These are phyloP conservation scores for Gadus macrocephalus DNA, from an alignment of 2,113 vertebrate species.

Conservation along the genomic window DNA sequence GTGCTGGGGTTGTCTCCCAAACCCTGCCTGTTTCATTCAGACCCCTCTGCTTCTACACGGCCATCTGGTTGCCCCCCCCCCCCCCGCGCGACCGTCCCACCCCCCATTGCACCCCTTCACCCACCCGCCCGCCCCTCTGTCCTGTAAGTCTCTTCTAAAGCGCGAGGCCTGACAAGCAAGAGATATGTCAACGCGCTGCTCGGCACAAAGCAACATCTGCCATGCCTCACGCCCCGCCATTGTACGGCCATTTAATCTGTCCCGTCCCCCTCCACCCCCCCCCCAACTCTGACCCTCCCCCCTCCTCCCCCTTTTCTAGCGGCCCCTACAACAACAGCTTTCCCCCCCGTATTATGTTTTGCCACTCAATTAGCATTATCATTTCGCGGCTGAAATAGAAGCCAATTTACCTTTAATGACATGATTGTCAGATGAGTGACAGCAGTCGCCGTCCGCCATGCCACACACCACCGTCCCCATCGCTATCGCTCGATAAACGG, in stretches of 20 bases:
- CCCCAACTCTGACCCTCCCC: conserved; percentile 84
- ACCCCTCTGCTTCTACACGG: conserved; percentile 66
- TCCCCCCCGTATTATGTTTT: conserved; percentile 96
- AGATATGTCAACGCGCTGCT: conserved; percentile 94
- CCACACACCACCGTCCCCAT: too few relatives aligned
- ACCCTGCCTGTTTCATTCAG: conserved; percentile 75
- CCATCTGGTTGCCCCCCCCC: conserved; percentile 80
- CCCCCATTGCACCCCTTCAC: too few relatives aligned
- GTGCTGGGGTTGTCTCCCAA: conserved; percentile 74
- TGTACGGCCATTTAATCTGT: conserved; percentile 95
- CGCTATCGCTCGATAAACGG: conserved; percentile 83
- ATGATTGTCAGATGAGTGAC: conserved; percentile 98
- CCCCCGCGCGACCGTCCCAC: too few relatives aligned
- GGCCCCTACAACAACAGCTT: conserved; percentile 77
- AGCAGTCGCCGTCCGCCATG: conserved; percentile 72
- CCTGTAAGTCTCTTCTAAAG: conserved; percentile 84
- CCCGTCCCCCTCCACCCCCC: conserved; percentile 90
- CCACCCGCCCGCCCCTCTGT: conserved; percentile 60
- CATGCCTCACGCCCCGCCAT: conserved; percentile 92
- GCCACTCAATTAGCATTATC: conserved; percentile 99
- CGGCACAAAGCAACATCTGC: conserved; percentile 98
- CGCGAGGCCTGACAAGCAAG: conserved; percentile 87
- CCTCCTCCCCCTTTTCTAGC: conserved; percentile 72
- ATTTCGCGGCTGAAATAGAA: conserved; percentile 95
- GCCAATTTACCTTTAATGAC: conserved; percentile 99